Evolutionary conservation across 1,140 invertebrate genomes (phyloP).

Genomic region (Danaus plexippus): DNA sequence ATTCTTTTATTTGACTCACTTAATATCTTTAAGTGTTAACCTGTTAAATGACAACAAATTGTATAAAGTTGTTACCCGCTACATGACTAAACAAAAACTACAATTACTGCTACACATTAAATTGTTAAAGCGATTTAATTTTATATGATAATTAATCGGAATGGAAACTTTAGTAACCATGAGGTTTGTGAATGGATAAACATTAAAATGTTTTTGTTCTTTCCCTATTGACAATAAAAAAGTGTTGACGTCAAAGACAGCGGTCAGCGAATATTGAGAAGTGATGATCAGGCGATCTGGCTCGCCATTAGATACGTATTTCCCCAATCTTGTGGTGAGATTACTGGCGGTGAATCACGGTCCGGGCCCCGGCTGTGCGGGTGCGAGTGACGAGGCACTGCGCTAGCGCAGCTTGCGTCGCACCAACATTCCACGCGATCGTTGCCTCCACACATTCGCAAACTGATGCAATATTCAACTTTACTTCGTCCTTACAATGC

Average conservation of each 20-base stretch:
- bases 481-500: constrained; percentile 71
- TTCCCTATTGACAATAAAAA: neutral
- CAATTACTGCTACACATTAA: neutral
- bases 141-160: neutral
- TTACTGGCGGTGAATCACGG: constrained; percentile 45
- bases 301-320: constrained; percentile 46
- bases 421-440: constrained; percentile 62
- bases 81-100: no score
- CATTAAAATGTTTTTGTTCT: no score
- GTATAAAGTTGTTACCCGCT: no score
- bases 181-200: no score
- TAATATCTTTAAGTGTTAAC: neutral
- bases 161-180: no score
- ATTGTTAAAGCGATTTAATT: neutral
- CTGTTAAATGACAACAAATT: no score
- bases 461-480: constrained; percentile 71
- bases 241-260: constrained; percentile 36
- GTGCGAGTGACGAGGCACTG: constrained; percentile 24
- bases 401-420: constrained; percentile 28
- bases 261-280: constrained; percentile 30
- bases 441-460: constrained; percentile 56
- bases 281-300: constrained; percentile 23
- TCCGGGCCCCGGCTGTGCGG: constrained; percentile 27
- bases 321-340: constrained; percentile 47
- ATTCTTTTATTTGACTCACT: constrained; percentile 17